Base-by-base conservation (phyloP, 2,888 invertebrate species). In the Hypomecis punctinalis region DNA sequence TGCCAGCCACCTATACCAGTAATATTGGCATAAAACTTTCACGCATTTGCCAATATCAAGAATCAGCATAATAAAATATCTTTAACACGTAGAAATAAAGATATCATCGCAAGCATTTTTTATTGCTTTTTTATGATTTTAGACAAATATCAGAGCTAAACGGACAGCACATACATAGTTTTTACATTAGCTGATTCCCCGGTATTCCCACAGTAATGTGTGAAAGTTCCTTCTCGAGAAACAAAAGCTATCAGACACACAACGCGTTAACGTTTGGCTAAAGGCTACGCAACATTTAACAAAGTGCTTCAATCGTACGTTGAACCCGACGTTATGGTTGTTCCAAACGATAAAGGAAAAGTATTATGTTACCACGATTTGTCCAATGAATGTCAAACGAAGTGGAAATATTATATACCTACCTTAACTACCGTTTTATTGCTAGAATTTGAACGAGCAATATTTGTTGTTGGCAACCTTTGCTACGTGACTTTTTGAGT, bases 211-310 rank as follows among this genome's bases (percentile, higher is more conserved):
- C 43, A 35, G 35, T 48, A 49, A 55, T 49, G 61, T 47, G 56
- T 37, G 48, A 64, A 63, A 55, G 49, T 59, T 64, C 40, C 55
- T 13, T 13, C 42, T 61, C 40, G 0, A 33, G 13, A 46, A 64
- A 64, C 51, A 60, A 65, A 65, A 65, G 56, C 57, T 61, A 63
- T 63, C 63, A 42, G 43, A 40, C 57, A 53, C 42, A 47, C 39
- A 54, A 47, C 46, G 47, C 60, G 46, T 10, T 6, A 60, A 37
- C 39, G 55, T 54, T 63, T 54, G 39, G 46, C 36, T 49, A 39
- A 49, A 53, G 47, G 58, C 63, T 43, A 60, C 59, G 59, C 43
- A 54, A 59, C 48, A 60, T 53, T 57, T 55, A 40, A 60, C 64
- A 60, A 56, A 60, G 51, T 60, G 51, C 47, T 55, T 64, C 56